Conservation (phyloP, 2,797 vertebrate species). For the Gallinago stenura region DNA sequence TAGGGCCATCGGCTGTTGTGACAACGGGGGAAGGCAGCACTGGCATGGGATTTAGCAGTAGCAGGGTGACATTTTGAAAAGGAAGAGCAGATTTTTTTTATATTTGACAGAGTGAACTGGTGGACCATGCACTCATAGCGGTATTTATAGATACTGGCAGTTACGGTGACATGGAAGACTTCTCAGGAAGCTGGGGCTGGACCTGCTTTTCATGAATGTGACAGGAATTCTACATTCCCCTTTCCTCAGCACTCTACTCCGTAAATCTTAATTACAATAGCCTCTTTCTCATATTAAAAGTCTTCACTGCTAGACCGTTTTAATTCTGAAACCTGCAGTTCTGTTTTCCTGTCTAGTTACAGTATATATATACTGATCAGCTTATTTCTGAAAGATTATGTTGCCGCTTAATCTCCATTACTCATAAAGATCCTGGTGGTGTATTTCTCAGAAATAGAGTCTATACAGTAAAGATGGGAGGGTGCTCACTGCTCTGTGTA, state of each 20-base stretch:
- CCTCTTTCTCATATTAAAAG: not conserved
- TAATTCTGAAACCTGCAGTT: not conserved
- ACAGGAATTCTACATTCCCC: not conserved
- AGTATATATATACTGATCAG: not conserved
- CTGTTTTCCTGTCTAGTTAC: not conserved
- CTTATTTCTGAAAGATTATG: not conserved
- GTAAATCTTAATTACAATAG: not conserved
- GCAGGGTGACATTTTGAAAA: not conserved
- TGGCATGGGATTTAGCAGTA: not conserved
- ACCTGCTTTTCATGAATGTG: not conserved
- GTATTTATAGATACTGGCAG: not conserved
- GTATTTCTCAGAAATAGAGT: not conserved
- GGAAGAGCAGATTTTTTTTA: not conserved
- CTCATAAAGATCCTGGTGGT: not conserved
- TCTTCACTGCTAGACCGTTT: not conserved
- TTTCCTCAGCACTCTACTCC: not conserved
- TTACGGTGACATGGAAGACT: not conserved
- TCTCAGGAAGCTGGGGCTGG: not conserved
- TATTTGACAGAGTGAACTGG: not conserved
- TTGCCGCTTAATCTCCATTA: not conserved
- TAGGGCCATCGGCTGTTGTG: fast-evolving
- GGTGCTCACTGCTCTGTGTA: not conserved
- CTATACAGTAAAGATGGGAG: not conserved
- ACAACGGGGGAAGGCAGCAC: not conserved
- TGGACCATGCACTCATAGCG: not conserved